Evolutionary conservation across 2,113 vertebrate genomes (phyloP).

Genomic region (Corythoichthys intestinalis): DNA sequence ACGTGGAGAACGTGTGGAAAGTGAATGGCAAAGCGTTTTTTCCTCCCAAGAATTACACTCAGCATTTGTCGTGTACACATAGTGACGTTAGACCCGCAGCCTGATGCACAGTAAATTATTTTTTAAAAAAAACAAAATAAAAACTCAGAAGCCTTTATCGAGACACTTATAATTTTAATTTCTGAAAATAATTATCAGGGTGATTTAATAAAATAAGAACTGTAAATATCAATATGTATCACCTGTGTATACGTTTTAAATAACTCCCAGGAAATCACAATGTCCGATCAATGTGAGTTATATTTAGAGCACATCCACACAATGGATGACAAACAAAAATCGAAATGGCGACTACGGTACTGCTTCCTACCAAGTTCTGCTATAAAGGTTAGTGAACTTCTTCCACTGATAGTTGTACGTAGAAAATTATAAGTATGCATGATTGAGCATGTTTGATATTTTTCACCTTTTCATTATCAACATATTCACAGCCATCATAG

Average conservation of each 20-base stretch:
- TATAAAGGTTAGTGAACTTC: not conserved
- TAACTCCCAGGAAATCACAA: not conserved
- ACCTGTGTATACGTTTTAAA: not conserved
- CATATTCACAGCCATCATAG: too few relatives aligned
- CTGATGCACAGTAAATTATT: not conserved
- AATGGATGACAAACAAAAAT: not conserved
- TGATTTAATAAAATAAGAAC: not conserved
- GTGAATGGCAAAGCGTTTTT: not conserved
- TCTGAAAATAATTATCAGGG: not conserved
- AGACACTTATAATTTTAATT: not conserved
- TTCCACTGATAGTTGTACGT: too few relatives aligned
- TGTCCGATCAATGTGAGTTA: not conserved
- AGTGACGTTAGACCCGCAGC: not conserved
- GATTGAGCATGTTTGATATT: not conserved
- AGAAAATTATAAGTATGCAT: not conserved
- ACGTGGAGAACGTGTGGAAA: conserved; percentile 17
- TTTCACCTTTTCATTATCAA: not conserved
- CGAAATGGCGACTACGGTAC: not conserved
- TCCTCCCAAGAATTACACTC: not conserved
- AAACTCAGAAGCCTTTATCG: not conserved
- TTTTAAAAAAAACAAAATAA: too few relatives aligned
- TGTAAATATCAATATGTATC: not conserved
- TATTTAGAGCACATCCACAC: not conserved
- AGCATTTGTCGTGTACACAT: not conserved
- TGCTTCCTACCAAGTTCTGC: not conserved